Base-by-base conservation (phyloP, 2,113 vertebrate species). In the Bubo blakistoni region DNA sequence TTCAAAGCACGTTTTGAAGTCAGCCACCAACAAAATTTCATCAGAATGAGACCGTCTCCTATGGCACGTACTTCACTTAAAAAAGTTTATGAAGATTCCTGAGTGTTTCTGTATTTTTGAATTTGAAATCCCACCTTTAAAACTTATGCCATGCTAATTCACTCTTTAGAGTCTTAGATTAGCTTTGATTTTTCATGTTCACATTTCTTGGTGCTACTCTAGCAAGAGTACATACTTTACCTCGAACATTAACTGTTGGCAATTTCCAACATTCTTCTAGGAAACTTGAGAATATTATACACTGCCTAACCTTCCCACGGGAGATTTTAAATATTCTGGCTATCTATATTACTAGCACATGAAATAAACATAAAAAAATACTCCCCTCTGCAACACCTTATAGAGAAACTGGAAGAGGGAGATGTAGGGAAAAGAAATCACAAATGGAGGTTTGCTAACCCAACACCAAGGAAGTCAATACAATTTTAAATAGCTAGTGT, bases 341-440 rank as follows among this genome's bases (percentile, higher is more conserved):
- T 94, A 34, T 10, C 29, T 93, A 12, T 47, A 89, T 57, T 71
- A 78, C 38, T 63, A 74, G 76, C 12, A 63, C 8, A 36, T 21
- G 27, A 92, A 93, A 55, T n/a, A 83, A 38, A 8, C 38, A 66
- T 24, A 11, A n/a, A 79, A 93, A 81, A 74, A 36, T 6, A 55
- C 10, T 67, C 7, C 8, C 11, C 16, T 74, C 55, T 55, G 7
- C 46, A 80, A 58, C 10, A 81, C 17, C 32, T 86, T 88, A 38
- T 3, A 81, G n/a, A 79, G n/a, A 78, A 91, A 17, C 4, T 71
- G 42, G 3, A 58, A 67, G 49, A 72, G 26, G 13, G 54, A 51
- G 51, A 47, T 34, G 11, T 0, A 6, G 7, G 3, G 2, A 4
- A 4, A 26, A 25, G 25, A 27, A 14, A 21, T 7, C 18, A 47